phyloP scores from a whole-genome alignment of 2,113 vertebrate genomes.

The Cyrtonyx montezumae region DNA sequence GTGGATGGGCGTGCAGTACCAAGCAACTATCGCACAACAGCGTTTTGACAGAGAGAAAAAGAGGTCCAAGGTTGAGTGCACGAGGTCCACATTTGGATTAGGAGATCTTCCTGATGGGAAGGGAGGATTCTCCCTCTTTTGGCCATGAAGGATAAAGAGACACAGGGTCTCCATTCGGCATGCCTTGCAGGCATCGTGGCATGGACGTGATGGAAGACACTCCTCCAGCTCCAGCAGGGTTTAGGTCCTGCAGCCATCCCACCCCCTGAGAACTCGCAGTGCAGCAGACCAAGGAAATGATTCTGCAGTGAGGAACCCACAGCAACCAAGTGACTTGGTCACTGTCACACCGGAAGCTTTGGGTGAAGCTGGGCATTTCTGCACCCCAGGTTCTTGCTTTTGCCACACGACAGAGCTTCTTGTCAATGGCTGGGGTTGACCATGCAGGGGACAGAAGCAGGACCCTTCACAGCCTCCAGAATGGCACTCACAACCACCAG shows the following conservation, averaged over 20 bases:
- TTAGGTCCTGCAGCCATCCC: neutral
- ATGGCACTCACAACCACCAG: neutral
- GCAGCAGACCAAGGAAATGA: neutral
- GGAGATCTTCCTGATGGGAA: neutral
- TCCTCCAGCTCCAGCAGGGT: neutral
- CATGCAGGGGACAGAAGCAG: neutral
- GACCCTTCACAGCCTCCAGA: neutral
- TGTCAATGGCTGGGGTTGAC: neutral
- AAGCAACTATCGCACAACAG: neutral
- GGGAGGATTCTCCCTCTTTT: neutral
- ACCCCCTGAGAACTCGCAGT: rapidly evolving
- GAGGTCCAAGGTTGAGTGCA: rapidly evolving
- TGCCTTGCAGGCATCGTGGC: neutral
- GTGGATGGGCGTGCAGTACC: rapidly evolving
- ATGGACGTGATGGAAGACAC: neutral
- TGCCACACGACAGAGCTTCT: neutral
- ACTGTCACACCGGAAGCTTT: neutral
- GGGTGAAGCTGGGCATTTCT: conserved; percentile 14
- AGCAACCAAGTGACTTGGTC: neutral
- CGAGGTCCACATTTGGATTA: neutral
- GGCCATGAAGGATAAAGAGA: neutral
- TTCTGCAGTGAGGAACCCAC: neutral
- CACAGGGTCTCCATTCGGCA: neutral
- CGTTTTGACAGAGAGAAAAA: neutral
- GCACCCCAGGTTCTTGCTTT: neutral